Percentiles rank a stretch among this genome's conserved stretches.
Conservation (phyloP, 2,888 invertebrate species). For the Megamerina dolium region DNA sequence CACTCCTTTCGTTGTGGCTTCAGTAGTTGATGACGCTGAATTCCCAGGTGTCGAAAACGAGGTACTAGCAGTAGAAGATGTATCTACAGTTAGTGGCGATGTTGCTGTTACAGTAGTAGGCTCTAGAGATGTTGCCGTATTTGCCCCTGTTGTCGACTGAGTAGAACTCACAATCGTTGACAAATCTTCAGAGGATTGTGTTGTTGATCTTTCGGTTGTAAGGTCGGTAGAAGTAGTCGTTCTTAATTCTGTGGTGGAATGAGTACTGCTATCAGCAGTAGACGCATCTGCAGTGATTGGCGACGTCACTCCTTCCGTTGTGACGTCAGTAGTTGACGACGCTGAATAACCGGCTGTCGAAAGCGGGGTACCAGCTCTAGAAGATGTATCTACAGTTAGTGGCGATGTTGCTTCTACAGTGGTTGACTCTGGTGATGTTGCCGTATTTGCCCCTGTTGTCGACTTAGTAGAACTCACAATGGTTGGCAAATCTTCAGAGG, state of each 20-base stretch:
- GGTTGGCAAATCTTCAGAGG: too few species aligned
- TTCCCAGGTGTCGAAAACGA: background rate
- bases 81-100: background rate
- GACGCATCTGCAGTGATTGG: background rate
- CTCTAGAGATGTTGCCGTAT: background rate
- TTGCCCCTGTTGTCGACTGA: background rate
- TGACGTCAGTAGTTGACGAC: too few species aligned
- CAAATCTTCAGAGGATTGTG: background rate
- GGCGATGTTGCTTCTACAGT: too few species aligned
- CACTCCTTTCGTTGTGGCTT: background rate
- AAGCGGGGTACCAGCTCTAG: too few species aligned
- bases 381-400: too few species aligned
- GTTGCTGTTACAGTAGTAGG: background rate
- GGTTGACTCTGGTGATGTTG: too few species aligned
- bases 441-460: too few species aligned
- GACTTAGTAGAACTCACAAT: too few species aligned
- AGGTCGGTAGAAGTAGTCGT: background rate
- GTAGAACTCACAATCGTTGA: background rate
- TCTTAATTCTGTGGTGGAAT: too few species aligned
- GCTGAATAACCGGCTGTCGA: too few species aligned
- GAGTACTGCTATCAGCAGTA: background rate
- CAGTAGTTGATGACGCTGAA: background rate
- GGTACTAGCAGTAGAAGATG: background rate
- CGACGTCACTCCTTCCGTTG: too few species aligned
- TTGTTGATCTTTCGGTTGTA: background rate